Base-by-base conservation (phyloP, 2,797 vertebrate genomes). In the Premnoplex brunnescens region DNA sequence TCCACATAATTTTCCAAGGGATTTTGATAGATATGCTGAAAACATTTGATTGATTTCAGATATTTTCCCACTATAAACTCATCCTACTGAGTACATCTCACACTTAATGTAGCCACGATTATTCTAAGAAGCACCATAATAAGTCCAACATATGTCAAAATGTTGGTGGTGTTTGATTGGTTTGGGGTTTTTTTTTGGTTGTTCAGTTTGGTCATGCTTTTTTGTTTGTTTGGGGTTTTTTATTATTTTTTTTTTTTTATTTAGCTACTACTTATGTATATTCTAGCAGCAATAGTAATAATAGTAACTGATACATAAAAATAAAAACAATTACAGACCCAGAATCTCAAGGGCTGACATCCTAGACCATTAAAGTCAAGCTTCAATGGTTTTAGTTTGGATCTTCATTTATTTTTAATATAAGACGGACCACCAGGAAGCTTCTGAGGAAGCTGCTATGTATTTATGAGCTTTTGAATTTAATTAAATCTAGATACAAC, bases 381-480 rank as follows among this genome's bases (percentile, higher is more conserved):
- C 2, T 3, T 41, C 5, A 12, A 59, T 10, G n/a, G 20, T 72
- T 78, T 73, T 26, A 30, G 17, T 51, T 73, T 43, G 22, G 17
- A 52, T 32, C 14, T 2, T 43, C 18, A 24, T 60, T 74, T 58
- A 64, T 36, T 75, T 60, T 81, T 32, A 52, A 69, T 32, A 2
- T n/a, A 85, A 62, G 16, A 20, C 49, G 28, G 28, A 72, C 23
- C 1, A 0, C 24, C 19, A 30, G 0, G 0, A 27, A 20, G 46
- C 9, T 67, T 72, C 32, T 52, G 43, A 76, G 39, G 27, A 87
- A 75, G 34, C 4, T 64, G 26, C 18, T 49, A 54, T 9, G 9
- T 46, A 62, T 59, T 73, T 76, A 26, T 12, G 88, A 55, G 7
- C 18, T 80, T 55, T 34, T 85, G n/a, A 69, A 73, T 59, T 7